A percentile compares a stretch with the other conserved stretches of the same genome.
Evolutionary conservation across 2,113 vertebrate genomes (phyloP).

Genomic region (Leucopsar rothschildi): DNA sequence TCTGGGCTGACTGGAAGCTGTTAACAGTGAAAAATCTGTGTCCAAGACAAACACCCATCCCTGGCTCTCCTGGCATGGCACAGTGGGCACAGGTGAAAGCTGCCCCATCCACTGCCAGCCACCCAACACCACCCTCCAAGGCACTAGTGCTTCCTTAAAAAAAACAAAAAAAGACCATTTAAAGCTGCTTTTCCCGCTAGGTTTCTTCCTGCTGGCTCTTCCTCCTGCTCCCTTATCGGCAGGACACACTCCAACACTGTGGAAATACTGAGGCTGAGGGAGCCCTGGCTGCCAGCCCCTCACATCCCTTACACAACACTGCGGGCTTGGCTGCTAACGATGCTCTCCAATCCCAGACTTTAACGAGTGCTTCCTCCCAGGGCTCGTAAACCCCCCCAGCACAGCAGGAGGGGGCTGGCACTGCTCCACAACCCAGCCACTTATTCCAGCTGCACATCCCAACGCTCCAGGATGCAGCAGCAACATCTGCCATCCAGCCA

Average conservation of each 20-base stretch:
- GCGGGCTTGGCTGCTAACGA: background rate
- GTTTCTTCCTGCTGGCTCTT: background rate
- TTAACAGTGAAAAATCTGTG: background rate
- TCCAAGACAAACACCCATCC: background rate
- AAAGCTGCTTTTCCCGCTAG: background rate
- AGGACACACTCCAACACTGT: accelerated
- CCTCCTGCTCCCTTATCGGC: background rate
- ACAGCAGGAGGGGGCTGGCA: background rate
- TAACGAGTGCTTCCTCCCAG: background rate
- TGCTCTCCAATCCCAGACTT: background rate
- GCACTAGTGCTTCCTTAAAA: background rate
- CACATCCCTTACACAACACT: background rate
- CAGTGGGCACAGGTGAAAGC: background rate
- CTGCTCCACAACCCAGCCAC: background rate
- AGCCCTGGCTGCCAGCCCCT: background rate
- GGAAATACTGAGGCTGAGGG: background rate
- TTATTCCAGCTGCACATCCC: background rate
- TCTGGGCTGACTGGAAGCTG: background rate
- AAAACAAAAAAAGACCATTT: background rate
- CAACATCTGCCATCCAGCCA: background rate
- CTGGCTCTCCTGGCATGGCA: background rate
- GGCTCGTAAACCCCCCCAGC: background rate
- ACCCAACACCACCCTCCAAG: background rate
- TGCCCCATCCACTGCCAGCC: background rate
- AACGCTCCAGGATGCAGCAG: accelerated